A percentile compares a stretch with the other conserved stretches of the same genome.
Conservation (phyloP, 2,113 vertebrate genomes). For the Ailuropoda melanoleuca region DNA sequence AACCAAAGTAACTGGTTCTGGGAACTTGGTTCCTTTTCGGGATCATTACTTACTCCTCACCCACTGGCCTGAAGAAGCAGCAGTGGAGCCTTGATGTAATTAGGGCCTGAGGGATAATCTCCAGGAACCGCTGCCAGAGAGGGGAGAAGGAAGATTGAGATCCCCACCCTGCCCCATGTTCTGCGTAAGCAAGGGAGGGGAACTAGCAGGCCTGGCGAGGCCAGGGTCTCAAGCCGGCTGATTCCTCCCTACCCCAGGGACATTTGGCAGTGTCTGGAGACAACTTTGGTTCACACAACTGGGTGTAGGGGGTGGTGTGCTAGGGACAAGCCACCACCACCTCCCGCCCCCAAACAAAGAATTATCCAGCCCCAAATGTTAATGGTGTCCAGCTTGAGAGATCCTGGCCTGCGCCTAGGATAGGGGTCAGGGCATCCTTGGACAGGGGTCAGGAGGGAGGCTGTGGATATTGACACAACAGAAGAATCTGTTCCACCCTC, state of each 20-base stretch:
- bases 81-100: neutral
- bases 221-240: neutral
- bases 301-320: too few relatives aligned
- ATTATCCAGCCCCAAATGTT: neutral
- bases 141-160: neutral
- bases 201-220: neutral
- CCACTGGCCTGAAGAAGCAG: neutral
- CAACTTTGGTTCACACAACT: neutral
- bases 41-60: neutral
- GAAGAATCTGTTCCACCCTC: neutral
- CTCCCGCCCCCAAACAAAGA: neutral
- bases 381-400: neutral
- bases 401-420: neutral
- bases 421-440: neutral
- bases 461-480: neutral
- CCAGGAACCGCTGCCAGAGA: neutral
- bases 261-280: neutral
- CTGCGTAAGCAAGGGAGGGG: neutral
- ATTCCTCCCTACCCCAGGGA: neutral
- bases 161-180: rapidly evolving
- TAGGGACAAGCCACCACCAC: too few relatives aligned
- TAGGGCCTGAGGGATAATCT: neutral
- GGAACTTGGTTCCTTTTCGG: neutral
- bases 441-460: neutral
- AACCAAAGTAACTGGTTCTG: neutral